Evolutionary conservation across 1,140 invertebrate genomes (phyloP), one percentile per base, ranked within the genome.

Genomic region (Andrena cerasifolii): DNA sequence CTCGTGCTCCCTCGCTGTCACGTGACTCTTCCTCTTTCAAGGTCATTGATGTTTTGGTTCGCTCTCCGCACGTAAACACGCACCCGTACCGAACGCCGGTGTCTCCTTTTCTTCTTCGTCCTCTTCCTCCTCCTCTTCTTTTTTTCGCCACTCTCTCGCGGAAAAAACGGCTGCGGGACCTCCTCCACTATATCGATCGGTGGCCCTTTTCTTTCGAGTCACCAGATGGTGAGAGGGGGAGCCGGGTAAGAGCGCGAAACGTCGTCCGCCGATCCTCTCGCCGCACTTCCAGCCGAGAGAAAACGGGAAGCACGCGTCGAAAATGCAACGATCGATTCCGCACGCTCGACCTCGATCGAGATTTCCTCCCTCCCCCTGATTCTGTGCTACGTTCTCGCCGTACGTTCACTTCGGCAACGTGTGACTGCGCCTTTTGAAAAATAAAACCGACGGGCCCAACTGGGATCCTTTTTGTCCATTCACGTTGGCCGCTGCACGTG

Each of bases 21-120:
- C 85, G 86, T 87, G 86, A 87, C 51, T 59, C 33, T n/a, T 18
- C 12, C 43, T 63, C 77, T 83, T 86, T 87, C 86, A 87, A 87
- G 86, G 86, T 87, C 86, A 87, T 87, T 83, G 79, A 78, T 87
- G 86, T 87, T 87, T 86, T 87, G 86, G 75, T 87, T 78, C 49
- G 33, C 72, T 40, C 36, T 40, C 59, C 43, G 51, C 65, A 74
- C 45, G 72, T 87, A 87, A 87, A 87, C 86, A 87, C 56, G 33
- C 78, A 58, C 56, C 63, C 45, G n/a, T 45, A 45, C 58, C 49
- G n/a, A 63, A 49, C 28, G 36, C 26, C 33, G 21, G 43, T 31
- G 1, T 49, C 14, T n/a, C n/a, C n/a, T n/a, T n/a, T n/a, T n/a
- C n/a, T n/a, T n/a, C n/a, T n/a, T n/a, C n/a, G n/a, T n/a, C n/a